Base-by-base conservation (phyloP, 2,888 invertebrate genomes). In the Cheilosia pagana region DNA sequence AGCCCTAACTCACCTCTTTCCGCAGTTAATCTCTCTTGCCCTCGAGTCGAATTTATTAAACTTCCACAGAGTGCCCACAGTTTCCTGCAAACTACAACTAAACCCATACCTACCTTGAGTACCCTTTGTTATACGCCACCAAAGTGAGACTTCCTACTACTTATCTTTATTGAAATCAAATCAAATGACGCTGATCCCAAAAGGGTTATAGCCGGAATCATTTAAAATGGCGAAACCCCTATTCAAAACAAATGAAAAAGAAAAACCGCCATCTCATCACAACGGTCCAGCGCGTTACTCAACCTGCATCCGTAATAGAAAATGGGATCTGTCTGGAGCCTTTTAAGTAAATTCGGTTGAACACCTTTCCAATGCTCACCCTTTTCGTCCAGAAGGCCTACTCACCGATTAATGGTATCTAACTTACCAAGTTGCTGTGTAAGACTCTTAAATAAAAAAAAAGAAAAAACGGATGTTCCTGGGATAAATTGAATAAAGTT, bases 121-220 rank as follows among this genome's bases (percentile, higher is more conserved):
- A 71, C 21, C 78, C 19, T 28, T 39, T 55, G 50, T 31, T 35
- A 3, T 23, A n/a, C n/a, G 35, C 35, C 65, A 50, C 31, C n/a
- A 63, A 63, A 50, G 19, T n/a, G 41, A 8, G 53, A 19, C 52
- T 28, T 60, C 50, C 59, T 23, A 39, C 48, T 67, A 81, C 75
- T 81, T 81, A 81, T 57, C 75, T 62, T 70, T 63, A 81, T 81
- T 81, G 74, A 70, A 81, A 70, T 31, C 41, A 75, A 75, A 70
- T 79, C 67, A 50, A 72, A 78, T 65, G 48, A 65, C 35, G 43
- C 59, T 70, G 25, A 35, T 39, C 10, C 62, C 63, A 53, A 62
- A 74, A 67, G n/a, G 28, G 31, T 35, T 16, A 5, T 45, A 35
- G 35, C 12, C 8, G 8, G 41, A 35, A 52, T 65, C 43, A 57